Base-by-base conservation (phyloP, 2,113 vertebrate species). In the Arenaria interpres region DNA sequence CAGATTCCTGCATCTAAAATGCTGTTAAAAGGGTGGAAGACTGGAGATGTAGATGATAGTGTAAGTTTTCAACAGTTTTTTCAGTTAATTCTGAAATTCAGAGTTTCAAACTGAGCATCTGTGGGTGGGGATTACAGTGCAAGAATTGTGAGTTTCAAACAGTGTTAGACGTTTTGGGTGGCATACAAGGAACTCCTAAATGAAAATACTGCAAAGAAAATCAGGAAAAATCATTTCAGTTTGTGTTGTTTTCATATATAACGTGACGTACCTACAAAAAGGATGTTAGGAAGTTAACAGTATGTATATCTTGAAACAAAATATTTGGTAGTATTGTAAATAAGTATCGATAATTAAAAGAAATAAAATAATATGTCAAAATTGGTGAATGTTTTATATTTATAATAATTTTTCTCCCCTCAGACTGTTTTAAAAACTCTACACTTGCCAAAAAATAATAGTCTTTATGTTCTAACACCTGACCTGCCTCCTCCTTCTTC, bases 391-490 rank as follows among this genome's bases (percentile, higher is more conserved):
- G 41, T 56, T 88, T 78, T 62, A 6, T 85, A 62, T 62, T 91
- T 88, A 90, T 73, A 56, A 76, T 53, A 16, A 23, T 93, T 95
- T 94, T 95, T 97, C 96, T 96, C 56, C 14, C 82, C 83, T 84
- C 97, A 99, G 99, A 99, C 98, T 95, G 98, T 99, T 97, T 98
- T 99, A 97, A 99, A 98, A 98, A 99, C 98, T 97, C 99, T 99
- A 98, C 99, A 99, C 96, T 98, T 99, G 98, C 99, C 99, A 97
- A 99, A 99, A 98, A 99, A 99, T 98, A 99, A 99, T 98, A 99
- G 99, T 98, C 98, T 99, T 96, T 99, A 99, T 95, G 99, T 99
- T 92, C 98, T 99, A 97, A 99, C 99, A 64, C 99, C 99, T 90
- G 99, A 99, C 90, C 99, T 99, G 85, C 98, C 99, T 85, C 98